phyloP scores from a whole-genome alignment of 2,888 invertebrate genomes.

The Fragum fragum region DNA sequence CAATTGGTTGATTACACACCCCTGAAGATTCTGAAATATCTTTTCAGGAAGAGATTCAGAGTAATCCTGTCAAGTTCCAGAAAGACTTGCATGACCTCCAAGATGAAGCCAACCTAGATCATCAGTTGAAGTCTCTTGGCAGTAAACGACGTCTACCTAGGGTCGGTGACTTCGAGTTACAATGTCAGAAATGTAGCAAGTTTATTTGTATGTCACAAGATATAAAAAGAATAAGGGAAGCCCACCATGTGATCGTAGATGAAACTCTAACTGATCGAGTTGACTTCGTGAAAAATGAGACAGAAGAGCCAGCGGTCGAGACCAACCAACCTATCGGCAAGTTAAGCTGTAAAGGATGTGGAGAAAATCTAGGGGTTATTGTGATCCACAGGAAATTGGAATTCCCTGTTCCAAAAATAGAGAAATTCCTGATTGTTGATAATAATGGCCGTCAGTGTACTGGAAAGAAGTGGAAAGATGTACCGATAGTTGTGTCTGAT shows the following conservation, averaged over 20 bases:
- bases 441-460: constrained; percentile 64
- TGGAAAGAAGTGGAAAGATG: constrained; percentile 74
- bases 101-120: constrained; percentile 68
- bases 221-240: constrained; percentile 74
- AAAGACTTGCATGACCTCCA: constrained; percentile 66
- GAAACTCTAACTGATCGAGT: constrained; percentile 66
- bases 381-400: constrained; percentile 64
- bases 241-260: constrained; percentile 79
- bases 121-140: constrained; percentile 62
- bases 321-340: constrained; percentile 65
- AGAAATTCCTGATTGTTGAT: constrained; percentile 72
- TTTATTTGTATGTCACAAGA: constrained; percentile 78
- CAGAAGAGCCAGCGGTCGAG: constrained; percentile 47
- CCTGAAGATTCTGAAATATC: no score
- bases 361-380: constrained; percentile 72
- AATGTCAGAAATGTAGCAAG: constrained; percentile 78
- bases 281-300: constrained; percentile 41
- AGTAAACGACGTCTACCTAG: constrained; percentile 40
- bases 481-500: constrained; percentile 62
- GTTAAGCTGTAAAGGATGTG: constrained; percentile 73
- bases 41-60: constrained; percentile 31
- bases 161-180: constrained; percentile 74
- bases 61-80: constrained; percentile 50
- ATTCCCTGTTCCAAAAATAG: constrained; percentile 74
- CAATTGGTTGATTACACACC: no score